Evolutionary conservation across 1,140 invertebrate species (phyloP).

Genomic region (Holotrichia oblita): DNA sequence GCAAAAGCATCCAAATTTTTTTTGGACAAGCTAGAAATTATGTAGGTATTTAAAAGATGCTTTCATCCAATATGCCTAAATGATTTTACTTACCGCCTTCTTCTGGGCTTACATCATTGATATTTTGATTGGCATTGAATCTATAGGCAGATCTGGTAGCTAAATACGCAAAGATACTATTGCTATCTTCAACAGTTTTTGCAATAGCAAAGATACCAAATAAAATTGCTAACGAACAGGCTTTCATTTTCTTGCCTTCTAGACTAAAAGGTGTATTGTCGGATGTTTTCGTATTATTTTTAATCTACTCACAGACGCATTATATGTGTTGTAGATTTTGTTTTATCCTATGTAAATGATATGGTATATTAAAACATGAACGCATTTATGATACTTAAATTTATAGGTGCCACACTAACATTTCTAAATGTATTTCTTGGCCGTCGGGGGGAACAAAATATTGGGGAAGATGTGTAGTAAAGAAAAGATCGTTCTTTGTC

Average conservation of each 20-base stretch:
- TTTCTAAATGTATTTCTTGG: no score
- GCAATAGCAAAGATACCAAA: not conserved
- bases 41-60: not conserved
- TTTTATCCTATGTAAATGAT: no score
- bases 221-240: not conserved
- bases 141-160: constrained; percentile 71
- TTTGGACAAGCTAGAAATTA: constrained; percentile 37
- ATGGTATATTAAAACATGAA: no score
- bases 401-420: no score
- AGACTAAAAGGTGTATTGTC: not conserved
- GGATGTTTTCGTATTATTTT: not conserved
- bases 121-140: constrained; percentile 67
- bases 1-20: constrained; percentile 72
- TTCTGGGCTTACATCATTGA: constrained; percentile 58
- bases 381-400: no score
- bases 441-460: no score
- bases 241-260: not conserved
- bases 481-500: no score
- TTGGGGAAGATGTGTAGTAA: no score
- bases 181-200: not conserved
- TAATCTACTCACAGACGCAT: not conserved
- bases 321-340: no score
- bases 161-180: constrained; percentile 53
- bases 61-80: not conserved
- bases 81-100: not conserved